Evolutionary conservation across 37 sponge, comb jelly and placozoan genomes (phyloP).

Genomic region (Geodia barretti): DNA sequence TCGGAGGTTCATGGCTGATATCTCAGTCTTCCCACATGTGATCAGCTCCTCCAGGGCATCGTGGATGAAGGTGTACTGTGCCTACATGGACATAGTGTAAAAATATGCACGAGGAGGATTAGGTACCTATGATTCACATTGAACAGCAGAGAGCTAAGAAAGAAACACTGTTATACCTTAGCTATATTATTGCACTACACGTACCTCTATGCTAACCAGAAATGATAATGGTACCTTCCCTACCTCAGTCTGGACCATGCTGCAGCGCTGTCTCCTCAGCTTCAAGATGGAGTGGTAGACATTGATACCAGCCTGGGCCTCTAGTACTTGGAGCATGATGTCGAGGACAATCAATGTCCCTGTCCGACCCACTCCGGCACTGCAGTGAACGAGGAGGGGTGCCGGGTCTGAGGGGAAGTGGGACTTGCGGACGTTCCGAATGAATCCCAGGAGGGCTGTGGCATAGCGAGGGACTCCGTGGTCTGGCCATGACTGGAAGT

Average conservation of each 20-base stretch:
- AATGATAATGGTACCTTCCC: slow-evolving; percentile 27
- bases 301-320: slow-evolving; percentile 20
- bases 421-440: slow-evolving; percentile 45
- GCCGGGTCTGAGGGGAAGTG: neutral
- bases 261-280: slow-evolving; percentile 13
- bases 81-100: neutral
- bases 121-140: neutral
- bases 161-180: neutral
- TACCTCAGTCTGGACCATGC: neutral
- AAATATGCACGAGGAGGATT: too few relatives aligned
- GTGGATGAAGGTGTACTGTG: slow-evolving; percentile 62
- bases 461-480: slow-evolving; percentile 78
- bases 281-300: slow-evolving; percentile 31
- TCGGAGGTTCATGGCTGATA: slow-evolving; percentile 10
- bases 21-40: slow-evolving; percentile 38
- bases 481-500: slow-evolving; percentile 70
- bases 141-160: neutral
- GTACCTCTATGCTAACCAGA: too few relatives aligned
- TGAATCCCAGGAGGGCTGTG: slow-evolving; percentile 61
- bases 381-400: slow-evolving; percentile 71
- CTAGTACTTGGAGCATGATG: slow-evolving; percentile 35
- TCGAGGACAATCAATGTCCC: slow-evolving; percentile 61
- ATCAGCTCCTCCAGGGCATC: slow-evolving; percentile 61
- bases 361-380: slow-evolving; percentile 68
- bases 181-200: too few relatives aligned